A percentile compares a stretch with the other conserved stretches of the same genome.
phyloP scores from a whole-genome alignment of 2,113 vertebrate genomes.

The Gopherus evgoodei region DNA sequence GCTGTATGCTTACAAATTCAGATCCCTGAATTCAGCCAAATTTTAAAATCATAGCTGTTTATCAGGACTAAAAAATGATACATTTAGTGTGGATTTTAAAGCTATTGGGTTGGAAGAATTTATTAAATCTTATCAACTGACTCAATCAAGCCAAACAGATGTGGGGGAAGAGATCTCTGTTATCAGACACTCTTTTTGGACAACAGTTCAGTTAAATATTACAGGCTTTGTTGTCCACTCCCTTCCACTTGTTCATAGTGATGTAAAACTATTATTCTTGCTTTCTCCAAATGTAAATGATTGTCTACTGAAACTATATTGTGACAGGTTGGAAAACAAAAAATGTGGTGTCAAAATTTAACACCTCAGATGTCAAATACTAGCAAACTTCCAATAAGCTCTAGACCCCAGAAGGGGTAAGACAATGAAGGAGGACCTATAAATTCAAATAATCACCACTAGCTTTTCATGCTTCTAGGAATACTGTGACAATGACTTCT shows the following conservation, averaged over 20 bases:
- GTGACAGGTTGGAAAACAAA: neutral
- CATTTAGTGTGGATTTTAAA: neutral
- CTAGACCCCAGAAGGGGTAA: neutral
- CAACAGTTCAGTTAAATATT: neutral
- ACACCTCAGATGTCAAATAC: neutral
- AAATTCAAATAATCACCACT: neutral
- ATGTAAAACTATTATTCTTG: neutral
- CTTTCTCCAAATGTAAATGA: neutral
- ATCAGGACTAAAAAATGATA: neutral
- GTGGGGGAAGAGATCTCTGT: neutral
- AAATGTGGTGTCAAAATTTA: neutral
- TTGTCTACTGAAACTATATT: neutral
- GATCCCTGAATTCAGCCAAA: neutral
- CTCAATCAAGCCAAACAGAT: neutral
- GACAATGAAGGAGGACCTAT: neutral
- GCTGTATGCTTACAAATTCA: neutral
- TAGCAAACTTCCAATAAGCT: neutral
- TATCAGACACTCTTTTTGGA: neutral
- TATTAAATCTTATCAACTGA: neutral
- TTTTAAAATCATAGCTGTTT: constrained; percentile 6
- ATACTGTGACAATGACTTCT: neutral
- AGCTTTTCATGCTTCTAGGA: neutral
- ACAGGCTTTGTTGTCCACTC: neutral
- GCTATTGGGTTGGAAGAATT: neutral
- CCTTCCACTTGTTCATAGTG: neutral